Evolutionary conservation across 1,140 invertebrate genomes (phyloP), one percentile per base, ranked within the genome.

Genomic region (Neodiprion fabricii): DNA sequence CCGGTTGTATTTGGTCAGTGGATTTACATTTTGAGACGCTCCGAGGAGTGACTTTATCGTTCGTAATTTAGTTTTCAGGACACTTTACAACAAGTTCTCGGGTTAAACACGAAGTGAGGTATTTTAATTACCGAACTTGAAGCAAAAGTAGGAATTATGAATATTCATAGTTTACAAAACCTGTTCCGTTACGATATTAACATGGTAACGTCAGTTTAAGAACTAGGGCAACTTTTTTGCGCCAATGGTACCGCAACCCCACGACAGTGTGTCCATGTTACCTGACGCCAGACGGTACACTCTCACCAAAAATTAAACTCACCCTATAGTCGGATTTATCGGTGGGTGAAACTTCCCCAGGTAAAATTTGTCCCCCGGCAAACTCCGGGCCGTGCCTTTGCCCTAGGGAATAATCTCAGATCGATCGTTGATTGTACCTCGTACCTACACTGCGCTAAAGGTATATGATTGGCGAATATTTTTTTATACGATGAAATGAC

Each of bases 211-310:
- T 61, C n/a, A 17, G 53, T 61, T 9, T 61, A 61, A 61, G 53
- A 12, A 61, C 53, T 61, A 4, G 11, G 53, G 11, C 53, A 61
- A 61, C 69, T 72, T 67, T 67, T 71, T 76, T 76, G 77, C 83
- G 80, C 85, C 85, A 82, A 70, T 71, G 70, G 50, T 74, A 80
- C 76, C 74, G 76, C 78, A 80, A 80, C 80, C 78, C 74, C 68
- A 49, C 74, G 70, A 74, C 53, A 17, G 83, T 80, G 76, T 67
- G 75, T 77, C 79, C 77, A 23, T 77, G 81, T 82, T 81, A 82
- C 80, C 79, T 81, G 75, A 70, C 70, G 77, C 76, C 77, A 83
- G 84, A 61, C 67, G 79, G 81, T 84, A 85, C 85, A 85, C 77
- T 76, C 74, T 14, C 67, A 21, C 74, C 53, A 14, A 61, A 61